A percentile compares a stretch with the other conserved stretches of the same genome.
These are phyloP conservation scores for Pangasius larnaudii DNA, from an alignment of 2,797 vertebrate species.

Conservation along the genomic window DNA sequence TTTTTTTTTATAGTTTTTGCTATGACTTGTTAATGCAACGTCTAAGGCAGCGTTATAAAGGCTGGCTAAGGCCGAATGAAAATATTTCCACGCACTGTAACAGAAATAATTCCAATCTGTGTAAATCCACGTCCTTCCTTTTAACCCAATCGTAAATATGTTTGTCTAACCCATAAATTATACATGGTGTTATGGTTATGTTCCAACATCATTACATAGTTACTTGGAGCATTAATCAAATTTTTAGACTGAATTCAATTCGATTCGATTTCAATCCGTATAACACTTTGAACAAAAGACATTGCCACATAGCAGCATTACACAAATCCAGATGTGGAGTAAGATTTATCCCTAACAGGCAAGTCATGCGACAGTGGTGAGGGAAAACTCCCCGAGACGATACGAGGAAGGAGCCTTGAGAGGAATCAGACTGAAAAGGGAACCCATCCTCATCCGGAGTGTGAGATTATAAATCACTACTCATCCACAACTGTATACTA, in stretches of 20 bases:
- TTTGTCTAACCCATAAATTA: not conserved
- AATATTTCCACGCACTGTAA: not conserved
- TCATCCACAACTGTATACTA: not conserved
- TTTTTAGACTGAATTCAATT: not conserved
- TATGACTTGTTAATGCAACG: not conserved
- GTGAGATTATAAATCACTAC: not conserved
- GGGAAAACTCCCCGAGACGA: not conserved
- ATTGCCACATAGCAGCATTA: not conserved
- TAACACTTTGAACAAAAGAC: not conserved
- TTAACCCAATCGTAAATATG: not conserved
- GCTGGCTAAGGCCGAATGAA: not conserved
- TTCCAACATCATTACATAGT: not conserved
- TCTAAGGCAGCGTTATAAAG: not conserved
- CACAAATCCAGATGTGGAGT: not conserved
- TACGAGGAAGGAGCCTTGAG: not conserved
- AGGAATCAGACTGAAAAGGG: not conserved
- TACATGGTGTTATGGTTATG: not conserved
- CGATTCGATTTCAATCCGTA: not conserved
- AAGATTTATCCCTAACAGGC: not conserved
- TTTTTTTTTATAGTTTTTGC: not conserved
- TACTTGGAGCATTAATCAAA: not conserved
- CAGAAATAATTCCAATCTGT: not conserved
- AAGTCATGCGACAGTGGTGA: not conserved
- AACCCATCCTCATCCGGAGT: not conserved
- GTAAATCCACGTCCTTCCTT: not conserved